Conservation (phyloP, 2,113 vertebrate genomes). For the Calidris pugnax region DNA sequence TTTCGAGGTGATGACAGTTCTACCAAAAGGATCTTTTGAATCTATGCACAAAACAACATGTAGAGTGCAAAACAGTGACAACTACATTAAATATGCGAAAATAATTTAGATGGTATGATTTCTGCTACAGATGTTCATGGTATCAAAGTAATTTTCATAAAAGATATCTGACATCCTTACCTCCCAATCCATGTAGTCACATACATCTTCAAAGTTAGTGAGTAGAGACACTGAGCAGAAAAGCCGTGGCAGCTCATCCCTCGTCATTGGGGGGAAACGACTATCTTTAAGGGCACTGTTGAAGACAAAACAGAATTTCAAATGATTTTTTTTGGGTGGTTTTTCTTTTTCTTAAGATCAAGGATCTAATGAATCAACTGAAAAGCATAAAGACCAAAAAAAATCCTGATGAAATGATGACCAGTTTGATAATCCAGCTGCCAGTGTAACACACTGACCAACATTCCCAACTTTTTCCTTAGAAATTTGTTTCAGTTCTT, state of each 20-base stretch:
- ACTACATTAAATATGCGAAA: background rate
- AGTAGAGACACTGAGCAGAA: slow-evolving; percentile 99
- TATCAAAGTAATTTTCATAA: background rate
- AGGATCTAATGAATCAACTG: slow-evolving; percentile 28
- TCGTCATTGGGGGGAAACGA: slow-evolving; percentile 99
- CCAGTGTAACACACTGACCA: background rate
- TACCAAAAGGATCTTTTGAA: background rate
- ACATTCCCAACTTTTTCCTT: background rate
- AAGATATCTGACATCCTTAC: slow-evolving; percentile 75
- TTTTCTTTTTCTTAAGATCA: background rate
- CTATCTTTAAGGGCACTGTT: slow-evolving; percentile 99
- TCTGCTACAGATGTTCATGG: background rate
- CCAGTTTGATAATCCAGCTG: background rate
- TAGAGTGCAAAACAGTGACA: background rate
- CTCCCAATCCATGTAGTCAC: slow-evolving; percentile 99
- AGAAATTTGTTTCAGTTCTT: background rate
- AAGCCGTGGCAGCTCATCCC: slow-evolving; percentile 99
- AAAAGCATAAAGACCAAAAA: slow-evolving; percentile 16
- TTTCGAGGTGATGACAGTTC: background rate
- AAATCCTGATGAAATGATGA: slow-evolving; percentile 1
- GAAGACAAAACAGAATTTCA: slow-evolving; percentile 72
- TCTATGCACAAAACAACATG: background rate
- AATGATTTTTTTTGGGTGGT: background rate
- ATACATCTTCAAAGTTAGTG: slow-evolving; percentile 99
- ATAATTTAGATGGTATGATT: background rate